A percentile compares a stretch with the other conserved stretches of the same genome.
Evolutionary conservation across 2,113 vertebrate species (phyloP).

Genomic region (Prunella himalayana): DNA sequence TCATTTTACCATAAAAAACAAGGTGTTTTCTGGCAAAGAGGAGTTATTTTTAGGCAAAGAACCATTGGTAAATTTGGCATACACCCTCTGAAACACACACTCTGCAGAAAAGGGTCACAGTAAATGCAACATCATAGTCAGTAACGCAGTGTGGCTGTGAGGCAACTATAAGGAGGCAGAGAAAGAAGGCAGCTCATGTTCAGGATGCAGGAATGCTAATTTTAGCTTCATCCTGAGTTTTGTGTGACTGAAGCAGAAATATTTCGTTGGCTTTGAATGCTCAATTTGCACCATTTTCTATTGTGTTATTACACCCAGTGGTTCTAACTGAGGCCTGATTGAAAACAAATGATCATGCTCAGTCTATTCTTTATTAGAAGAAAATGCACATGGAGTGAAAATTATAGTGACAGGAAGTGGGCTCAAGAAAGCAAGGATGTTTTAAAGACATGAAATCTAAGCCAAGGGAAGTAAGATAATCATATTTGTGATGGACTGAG

Average conservation of each 20-base stretch:
- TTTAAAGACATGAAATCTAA: slow-evolving; percentile 25
- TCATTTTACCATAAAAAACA: background rate
- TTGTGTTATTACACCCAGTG: background rate
- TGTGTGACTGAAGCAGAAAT: background rate
- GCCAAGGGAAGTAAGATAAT: slow-evolving; percentile 40
- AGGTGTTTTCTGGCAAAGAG: background rate
- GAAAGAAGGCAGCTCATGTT: background rate
- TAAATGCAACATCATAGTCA: background rate
- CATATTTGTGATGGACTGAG: background rate
- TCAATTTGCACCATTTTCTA: background rate
- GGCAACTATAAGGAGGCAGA: background rate
- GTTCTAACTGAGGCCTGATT: background rate
- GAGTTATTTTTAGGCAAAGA: background rate
- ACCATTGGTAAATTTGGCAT: background rate
- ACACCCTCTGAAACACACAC: background rate
- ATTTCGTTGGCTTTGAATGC: background rate
- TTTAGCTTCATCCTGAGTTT: background rate
- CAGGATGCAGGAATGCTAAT: background rate
- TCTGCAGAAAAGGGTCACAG: background rate
- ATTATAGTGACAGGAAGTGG: background rate
- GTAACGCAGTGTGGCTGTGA: background rate
- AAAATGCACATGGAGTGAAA: background rate
- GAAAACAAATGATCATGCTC: background rate
- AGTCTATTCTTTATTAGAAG: background rate
- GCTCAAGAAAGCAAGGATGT: background rate